Percentiles rank a stretch among this genome's conserved stretches.
Evolutionary conservation across 2,113 vertebrate species (phyloP).

Genomic region (Petromus typicus): DNA sequence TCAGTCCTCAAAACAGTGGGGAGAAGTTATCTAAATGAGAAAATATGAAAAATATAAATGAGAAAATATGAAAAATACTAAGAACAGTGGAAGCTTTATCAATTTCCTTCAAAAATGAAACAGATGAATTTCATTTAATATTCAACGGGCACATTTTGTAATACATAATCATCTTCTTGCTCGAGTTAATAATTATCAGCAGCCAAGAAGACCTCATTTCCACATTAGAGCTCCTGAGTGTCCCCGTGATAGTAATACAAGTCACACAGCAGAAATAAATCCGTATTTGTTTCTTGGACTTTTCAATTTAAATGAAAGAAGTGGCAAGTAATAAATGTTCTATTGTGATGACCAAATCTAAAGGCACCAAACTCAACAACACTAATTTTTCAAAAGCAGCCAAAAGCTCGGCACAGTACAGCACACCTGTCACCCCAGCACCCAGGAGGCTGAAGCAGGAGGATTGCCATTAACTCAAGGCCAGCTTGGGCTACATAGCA

Average conservation of each 20-base stretch:
- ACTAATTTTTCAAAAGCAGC: neutral
- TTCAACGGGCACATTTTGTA: slow-evolving; percentile 1
- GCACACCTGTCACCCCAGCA: neutral
- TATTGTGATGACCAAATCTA: slow-evolving; percentile 21
- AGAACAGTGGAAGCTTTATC: neutral
- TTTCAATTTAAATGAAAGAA: slow-evolving; percentile 50
- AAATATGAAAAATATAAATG: slow-evolving; percentile 36
- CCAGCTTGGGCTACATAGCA: neutral
- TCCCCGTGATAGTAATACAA: slow-evolving; percentile 29
- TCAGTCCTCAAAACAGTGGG: neutral
- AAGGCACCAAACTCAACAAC: neutral
- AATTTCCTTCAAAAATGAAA: slow-evolving; percentile 16
- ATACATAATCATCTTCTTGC: slow-evolving; percentile 67
- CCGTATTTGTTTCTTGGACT: slow-evolving; percentile 3
- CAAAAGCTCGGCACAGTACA: neutral
- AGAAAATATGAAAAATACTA: slow-evolving; percentile 45
- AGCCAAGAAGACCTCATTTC: slow-evolving; percentile 62
- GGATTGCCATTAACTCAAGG: neutral
- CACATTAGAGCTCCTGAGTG: neutral
- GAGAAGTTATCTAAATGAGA: neutral
- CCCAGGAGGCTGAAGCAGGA: neutral
- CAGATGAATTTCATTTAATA: slow-evolving; percentile 50
- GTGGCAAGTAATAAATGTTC: neutral
- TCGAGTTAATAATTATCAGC: slow-evolving; percentile 64
- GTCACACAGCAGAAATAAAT: slow-evolving; percentile 39